A percentile compares a stretch with the other conserved stretches of the same genome.
Conservation (phyloP, 2,797 vertebrate species). For the Molothrus ater region DNA sequence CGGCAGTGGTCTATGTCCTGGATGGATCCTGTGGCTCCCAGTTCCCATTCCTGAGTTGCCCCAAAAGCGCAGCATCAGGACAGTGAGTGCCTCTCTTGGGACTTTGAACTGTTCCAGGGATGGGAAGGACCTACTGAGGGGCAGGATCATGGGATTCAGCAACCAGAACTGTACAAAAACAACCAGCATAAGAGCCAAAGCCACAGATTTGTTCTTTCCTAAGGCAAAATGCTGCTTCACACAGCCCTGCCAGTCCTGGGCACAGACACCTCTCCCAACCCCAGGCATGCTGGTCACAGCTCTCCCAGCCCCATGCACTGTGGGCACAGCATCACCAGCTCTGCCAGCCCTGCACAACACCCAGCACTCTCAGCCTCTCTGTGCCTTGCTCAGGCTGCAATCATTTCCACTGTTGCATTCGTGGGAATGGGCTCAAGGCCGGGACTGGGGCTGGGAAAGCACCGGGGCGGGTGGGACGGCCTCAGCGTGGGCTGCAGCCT, state of each 20-base stretch:
- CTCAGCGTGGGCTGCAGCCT: background rate
- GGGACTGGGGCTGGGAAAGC: background rate
- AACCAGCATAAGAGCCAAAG: background rate
- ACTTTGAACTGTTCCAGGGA: background rate
- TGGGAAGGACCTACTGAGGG: background rate
- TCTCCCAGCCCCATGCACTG: rapidly evolving
- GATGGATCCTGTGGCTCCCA: rapidly evolving
- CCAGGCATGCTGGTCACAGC: background rate
- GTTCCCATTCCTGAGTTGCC: background rate
- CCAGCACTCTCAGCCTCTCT: background rate
- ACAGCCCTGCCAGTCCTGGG: background rate
- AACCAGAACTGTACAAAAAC: background rate
- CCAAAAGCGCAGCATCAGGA: background rate
- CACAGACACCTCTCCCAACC: background rate
- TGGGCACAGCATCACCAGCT: background rate
- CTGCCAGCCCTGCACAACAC: background rate
- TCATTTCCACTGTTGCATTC: rapidly evolving
- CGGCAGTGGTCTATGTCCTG: background rate
- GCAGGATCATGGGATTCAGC: background rate
- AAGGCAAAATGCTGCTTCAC: background rate
- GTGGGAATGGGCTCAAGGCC: background rate
- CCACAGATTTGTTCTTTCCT: background rate
- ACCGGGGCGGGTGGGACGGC: background rate
- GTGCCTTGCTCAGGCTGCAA: background rate
- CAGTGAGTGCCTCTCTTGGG: background rate